phyloP scores from a whole-genome alignment of 2,113 vertebrate genomes.

The Tor tambroides region DNA sequence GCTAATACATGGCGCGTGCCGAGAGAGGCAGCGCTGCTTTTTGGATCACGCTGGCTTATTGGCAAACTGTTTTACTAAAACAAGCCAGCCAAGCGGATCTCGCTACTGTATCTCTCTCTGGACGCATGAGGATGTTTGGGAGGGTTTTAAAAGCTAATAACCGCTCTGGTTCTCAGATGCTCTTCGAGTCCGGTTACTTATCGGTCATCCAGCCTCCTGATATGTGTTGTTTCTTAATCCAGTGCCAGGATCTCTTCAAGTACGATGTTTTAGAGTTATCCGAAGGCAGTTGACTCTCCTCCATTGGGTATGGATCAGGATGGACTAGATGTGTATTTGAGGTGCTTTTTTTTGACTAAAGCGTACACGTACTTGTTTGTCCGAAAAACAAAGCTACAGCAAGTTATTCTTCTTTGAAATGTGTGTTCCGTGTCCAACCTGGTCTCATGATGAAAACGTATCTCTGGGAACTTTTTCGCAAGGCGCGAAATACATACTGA shows the following conservation, averaged over 20 bases:
- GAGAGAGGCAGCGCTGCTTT: not conserved
- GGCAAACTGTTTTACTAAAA: slow-evolving; percentile 23
- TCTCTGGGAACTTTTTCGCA: too few relatives aligned
- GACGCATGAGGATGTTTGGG: not conserved
- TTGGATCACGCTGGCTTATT: not conserved
- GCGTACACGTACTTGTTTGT: not conserved
- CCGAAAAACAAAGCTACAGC: too few relatives aligned
- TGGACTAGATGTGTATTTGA: not conserved
- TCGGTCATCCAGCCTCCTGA: not conserved
- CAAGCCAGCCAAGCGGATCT: not conserved
- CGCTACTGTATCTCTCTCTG: not conserved
- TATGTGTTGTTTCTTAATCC: not conserved
- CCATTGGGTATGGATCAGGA: not conserved
- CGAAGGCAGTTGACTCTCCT: not conserved
- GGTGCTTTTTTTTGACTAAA: not conserved
- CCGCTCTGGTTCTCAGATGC: slow-evolving; percentile 24
- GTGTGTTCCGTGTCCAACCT: not conserved
- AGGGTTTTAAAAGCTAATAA: slow-evolving; percentile 51
- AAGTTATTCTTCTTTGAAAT: not conserved
- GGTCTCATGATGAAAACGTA: too few relatives aligned
- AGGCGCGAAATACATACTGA: too few relatives aligned
- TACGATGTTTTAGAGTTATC: not conserved
- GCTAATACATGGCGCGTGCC: not conserved
- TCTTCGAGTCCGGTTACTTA: not conserved
- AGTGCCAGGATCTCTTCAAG: not conserved